Conservation (phyloP, 2,888 invertebrate species). For the Isotomurus palustris region DNA sequence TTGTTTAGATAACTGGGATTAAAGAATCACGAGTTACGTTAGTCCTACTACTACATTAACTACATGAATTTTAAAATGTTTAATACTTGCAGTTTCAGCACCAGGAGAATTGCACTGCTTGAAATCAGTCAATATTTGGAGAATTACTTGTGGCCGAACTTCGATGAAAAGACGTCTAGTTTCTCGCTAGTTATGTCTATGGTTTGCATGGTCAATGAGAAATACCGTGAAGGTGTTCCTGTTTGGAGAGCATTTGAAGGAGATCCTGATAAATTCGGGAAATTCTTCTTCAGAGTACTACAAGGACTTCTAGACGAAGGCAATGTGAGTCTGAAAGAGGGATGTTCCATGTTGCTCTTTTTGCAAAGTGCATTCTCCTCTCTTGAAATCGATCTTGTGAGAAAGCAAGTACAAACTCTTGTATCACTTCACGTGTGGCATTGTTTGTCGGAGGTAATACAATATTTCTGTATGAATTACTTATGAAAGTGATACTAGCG, state of each 20-base stretch:
- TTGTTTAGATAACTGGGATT: conserved; percentile 32
- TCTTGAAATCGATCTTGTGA: conserved; percentile 89
- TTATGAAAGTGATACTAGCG: neutral
- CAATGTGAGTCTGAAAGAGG: conserved; percentile 66
- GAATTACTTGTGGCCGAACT: conserved; percentile 95
- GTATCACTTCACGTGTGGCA: conserved; percentile 93
- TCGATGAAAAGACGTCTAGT: conserved; percentile 65
- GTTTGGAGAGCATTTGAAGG: conserved; percentile 91
- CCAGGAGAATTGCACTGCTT: conserved; percentile 87
- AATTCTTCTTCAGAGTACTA: conserved; percentile 77
- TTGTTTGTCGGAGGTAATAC: conserved; percentile 69
- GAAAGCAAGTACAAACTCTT: conserved; percentile 84
- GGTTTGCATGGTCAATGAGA: conserved; percentile 97
- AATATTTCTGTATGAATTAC: neutral
- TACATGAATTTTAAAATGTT: conserved; percentile 24
- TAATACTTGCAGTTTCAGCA: conserved; percentile 60
- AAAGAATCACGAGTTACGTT: conserved; percentile 48
- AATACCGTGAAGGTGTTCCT: conserved; percentile 91
- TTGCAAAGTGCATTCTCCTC: conserved; percentile 96
- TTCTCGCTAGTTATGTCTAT: conserved; percentile 93
- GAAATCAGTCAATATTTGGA: conserved; percentile 97
- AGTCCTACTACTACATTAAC: conserved; percentile 13
- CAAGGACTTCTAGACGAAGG: conserved; percentile 72
- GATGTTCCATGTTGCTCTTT: conserved; percentile 63
- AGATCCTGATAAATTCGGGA: conserved; percentile 68